Percentiles rank a stretch among this genome's conserved stretches.
Evolutionary conservation across 1,140 invertebrate species (phyloP).

Genomic region (Arion vulgaris): DNA sequence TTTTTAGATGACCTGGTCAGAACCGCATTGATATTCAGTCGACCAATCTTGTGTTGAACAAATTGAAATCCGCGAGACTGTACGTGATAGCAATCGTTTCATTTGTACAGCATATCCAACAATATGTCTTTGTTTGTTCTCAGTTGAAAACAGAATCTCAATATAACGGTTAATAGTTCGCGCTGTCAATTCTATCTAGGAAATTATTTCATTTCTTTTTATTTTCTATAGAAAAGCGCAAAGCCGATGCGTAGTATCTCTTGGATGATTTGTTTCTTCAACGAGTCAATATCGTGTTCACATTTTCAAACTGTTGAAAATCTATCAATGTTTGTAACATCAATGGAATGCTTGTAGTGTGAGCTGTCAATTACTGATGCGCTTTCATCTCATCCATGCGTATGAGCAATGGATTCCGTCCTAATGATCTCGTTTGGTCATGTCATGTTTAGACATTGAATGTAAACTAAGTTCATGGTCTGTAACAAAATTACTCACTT

Average conservation of each 20-base stretch:
- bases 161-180: neutral
- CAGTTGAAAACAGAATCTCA: neutral
- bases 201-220: neutral
- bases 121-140: neutral
- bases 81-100: neutral
- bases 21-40: neutral
- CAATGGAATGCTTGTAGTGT: neutral
- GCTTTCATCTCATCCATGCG: slow-evolving; percentile 8
- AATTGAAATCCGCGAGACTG: slow-evolving; percentile 5
- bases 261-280: neutral
- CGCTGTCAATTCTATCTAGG: neutral
- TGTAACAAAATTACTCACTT: neutral
- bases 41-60: slow-evolving; percentile 6
- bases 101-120: neutral
- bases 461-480: neutral
- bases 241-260: neutral
- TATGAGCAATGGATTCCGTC: slow-evolving; percentile 3
- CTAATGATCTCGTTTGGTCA: neutral
- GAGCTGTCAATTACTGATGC: slow-evolving; percentile 2
- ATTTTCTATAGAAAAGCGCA: slow-evolving; percentile 2
- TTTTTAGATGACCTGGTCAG: neutral
- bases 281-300: neutral
- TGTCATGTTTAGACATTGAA: neutral
- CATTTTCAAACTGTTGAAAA: slow-evolving; percentile 10
- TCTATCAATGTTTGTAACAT: neutral